These are phyloP conservation scores for Drosophila ficusphila DNA, from an alignment of 1,140 invertebrate genomes.

Conservation along the genomic window DNA sequence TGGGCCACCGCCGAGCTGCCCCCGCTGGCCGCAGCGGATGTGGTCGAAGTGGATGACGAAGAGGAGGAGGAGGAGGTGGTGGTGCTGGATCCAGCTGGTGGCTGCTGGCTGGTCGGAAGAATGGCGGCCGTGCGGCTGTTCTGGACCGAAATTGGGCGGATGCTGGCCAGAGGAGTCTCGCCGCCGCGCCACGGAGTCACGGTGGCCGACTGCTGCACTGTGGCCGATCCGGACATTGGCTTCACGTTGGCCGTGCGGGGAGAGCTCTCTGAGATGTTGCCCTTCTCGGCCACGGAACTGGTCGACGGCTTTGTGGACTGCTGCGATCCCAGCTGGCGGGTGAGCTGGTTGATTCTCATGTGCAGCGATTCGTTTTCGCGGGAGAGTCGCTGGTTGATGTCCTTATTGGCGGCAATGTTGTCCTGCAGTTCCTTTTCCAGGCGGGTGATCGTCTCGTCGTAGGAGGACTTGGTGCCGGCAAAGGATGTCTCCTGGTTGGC, in stretches of 20 bases:
- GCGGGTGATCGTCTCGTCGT: conserved; percentile 88
- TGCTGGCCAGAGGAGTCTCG: conserved; percentile 94
- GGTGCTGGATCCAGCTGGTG: conserved; percentile 42
- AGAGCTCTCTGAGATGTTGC: conserved; percentile 90
- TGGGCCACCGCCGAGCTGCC: conserved; percentile 79
- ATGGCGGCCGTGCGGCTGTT: conserved; percentile 90
- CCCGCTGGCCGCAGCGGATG: conserved; percentile 59
- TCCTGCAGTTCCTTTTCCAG: conserved; percentile 92
- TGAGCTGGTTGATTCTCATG: conserved; percentile 90
- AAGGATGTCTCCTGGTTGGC: conserved; percentile 87
- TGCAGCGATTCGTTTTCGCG: conserved; percentile 90
- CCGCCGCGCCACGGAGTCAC: conserved; percentile 87
- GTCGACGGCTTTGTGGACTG: conserved; percentile 89
- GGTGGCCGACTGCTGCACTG: conserved; percentile 85
- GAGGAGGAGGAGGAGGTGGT: conserved; percentile 55
- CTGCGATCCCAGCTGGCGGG: conserved; percentile 90
- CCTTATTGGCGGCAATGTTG: conserved; percentile 87
- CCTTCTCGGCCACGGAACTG: conserved; percentile 87
- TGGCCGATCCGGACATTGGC: conserved; percentile 91
- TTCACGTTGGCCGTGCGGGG: conserved; percentile 95
- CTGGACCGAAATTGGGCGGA: conserved; percentile 93
- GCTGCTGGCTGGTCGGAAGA: conserved; percentile 88
- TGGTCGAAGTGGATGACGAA: conserved; percentile 60
- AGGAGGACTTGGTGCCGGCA: conserved; percentile 88
- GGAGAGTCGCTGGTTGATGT: conserved; percentile 87